Evolutionary conservation across 2,797 vertebrate genomes (phyloP).

Genomic region (Sarcophilus harrisii): DNA sequence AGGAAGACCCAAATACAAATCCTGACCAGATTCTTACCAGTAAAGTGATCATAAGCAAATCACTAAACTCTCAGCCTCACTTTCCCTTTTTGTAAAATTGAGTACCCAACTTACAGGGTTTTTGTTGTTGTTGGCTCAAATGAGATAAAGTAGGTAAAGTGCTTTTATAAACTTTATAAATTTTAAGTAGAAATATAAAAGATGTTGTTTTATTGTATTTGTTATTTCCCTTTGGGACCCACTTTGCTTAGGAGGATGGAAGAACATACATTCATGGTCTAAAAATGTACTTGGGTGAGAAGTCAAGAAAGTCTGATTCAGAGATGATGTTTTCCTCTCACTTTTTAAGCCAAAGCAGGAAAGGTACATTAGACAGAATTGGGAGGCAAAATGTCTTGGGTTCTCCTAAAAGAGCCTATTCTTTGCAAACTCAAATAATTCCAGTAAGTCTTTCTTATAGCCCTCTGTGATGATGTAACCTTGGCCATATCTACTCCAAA

Average conservation of each 20-base stretch:
- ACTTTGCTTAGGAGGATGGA: neutral
- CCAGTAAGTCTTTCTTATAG: neutral
- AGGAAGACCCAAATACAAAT: neutral
- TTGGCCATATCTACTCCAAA: neutral
- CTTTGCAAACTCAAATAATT: neutral
- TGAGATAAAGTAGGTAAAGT: neutral
- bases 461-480: neutral
- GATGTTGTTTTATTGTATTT: neutral
- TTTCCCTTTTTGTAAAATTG: neutral
- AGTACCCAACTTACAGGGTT: neutral
- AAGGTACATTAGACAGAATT: neutral
- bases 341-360: neutral
- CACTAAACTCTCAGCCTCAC: neutral
- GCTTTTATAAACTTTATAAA: neutral
- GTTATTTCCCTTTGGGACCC: neutral
- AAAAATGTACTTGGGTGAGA: neutral
- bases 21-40: neutral
- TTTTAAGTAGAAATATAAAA: neutral
- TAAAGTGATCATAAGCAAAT: neutral
- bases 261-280: neutral
- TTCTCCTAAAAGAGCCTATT: neutral
- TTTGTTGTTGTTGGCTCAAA: neutral
- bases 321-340: neutral
- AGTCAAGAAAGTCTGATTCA: neutral
- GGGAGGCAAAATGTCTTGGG: neutral